These are phyloP conservation scores for Poicephalus gulielmi DNA, from an alignment of 2,113 vertebrate genomes.

Conservation along the genomic window DNA sequence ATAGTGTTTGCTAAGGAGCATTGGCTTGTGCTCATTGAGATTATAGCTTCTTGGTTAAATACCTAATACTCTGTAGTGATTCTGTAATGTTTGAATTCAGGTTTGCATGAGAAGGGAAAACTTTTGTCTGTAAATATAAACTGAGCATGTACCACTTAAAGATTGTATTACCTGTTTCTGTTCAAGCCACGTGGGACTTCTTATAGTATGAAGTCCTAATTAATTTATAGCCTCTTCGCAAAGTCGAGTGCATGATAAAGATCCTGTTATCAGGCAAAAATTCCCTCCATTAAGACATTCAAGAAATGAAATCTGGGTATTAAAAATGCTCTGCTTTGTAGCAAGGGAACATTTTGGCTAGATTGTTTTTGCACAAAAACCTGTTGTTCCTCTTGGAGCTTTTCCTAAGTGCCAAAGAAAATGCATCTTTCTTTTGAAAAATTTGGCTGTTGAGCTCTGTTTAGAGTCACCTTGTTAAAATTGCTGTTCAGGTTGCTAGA, in stretches of 20 bases:
- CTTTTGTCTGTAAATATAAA: neutral
- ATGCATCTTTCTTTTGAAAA: neutral
- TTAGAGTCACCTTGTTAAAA: neutral
- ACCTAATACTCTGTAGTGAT: neutral
- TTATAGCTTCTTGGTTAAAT: neutral
- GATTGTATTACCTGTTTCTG: constrained; percentile 5
- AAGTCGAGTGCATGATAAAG: neutral
- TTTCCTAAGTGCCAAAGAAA: neutral
- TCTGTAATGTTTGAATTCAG: neutral
- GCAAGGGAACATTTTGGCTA: neutral
- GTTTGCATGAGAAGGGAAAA: neutral
- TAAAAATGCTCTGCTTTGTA: neutral
- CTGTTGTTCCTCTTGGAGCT: neutral
- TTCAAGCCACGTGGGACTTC: neutral
- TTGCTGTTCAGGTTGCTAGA: neutral
- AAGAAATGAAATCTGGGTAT: neutral
- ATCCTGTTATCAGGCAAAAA: neutral
- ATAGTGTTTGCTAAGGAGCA: neutral
- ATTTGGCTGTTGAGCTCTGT: neutral
- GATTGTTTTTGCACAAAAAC: neutral
- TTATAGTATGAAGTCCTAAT: neutral
- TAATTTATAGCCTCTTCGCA: neutral
- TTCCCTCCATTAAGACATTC: neutral
- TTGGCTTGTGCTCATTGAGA: neutral
- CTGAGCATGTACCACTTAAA: neutral